phyloP scores from a whole-genome alignment of 2,888 invertebrate genomes.

The Argyra leucocephala region DNA sequence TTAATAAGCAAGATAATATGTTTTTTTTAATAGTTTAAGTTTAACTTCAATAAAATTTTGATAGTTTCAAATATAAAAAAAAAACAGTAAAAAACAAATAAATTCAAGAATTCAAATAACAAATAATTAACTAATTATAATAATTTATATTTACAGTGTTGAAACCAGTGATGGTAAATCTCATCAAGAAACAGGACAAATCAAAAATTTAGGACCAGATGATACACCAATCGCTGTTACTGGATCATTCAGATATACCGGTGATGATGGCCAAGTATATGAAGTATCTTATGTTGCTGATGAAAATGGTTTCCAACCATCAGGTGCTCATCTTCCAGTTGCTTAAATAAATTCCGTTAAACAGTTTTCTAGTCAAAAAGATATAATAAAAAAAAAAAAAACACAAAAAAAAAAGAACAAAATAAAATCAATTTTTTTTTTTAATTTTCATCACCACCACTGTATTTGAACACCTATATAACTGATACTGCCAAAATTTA shows the following conservation, averaged over 20 bases:
- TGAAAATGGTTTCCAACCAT: conserved; percentile 34
- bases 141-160: conserved; percentile 47
- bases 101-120: too few species aligned
- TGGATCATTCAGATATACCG: conserved; percentile 46
- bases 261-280: conserved; percentile 47
- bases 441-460: too few species aligned
- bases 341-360: background rate
- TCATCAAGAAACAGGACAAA: conserved; percentile 44
- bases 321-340: conserved; percentile 40
- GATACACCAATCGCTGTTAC: conserved; percentile 42
- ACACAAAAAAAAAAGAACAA: background rate
- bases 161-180: conserved; percentile 50
- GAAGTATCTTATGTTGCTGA: conserved; percentile 41
- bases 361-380: background rate
- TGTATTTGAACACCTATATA: too few species aligned
- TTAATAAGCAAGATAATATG: too few species aligned
- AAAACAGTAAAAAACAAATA: too few species aligned
- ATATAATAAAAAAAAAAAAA: background rate
- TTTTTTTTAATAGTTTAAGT: too few species aligned
- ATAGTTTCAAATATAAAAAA: too few species aligned
- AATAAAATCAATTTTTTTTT: background rate
- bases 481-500: background rate
- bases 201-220: conserved; percentile 45
- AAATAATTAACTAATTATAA: too few species aligned
- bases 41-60: too few species aligned